Evolutionary conservation across 2,113 vertebrate species (phyloP).

Genomic region (Cephalopholis sonnerati): DNA sequence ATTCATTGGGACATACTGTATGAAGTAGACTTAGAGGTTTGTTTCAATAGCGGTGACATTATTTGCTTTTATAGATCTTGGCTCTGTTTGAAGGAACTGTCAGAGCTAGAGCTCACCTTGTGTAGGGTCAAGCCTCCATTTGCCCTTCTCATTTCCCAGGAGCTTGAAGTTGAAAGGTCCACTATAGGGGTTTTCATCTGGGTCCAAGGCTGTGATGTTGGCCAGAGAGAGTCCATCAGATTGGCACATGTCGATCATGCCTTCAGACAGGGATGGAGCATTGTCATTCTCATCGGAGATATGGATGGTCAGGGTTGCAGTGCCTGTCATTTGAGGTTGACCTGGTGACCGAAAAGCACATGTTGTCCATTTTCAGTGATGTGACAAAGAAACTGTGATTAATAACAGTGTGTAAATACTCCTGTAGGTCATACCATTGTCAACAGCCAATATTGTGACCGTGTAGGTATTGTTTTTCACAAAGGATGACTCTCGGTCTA

Average conservation of each 20-base stretch:
- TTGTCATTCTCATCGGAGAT: slow-evolving; percentile 69
- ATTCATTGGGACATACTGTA: background rate
- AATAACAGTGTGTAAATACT: background rate
- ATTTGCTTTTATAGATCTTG: background rate
- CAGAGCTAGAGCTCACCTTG: slow-evolving; percentile 34
- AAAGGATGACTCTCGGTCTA: slow-evolving; percentile 79
- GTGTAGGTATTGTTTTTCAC: slow-evolving; percentile 69
- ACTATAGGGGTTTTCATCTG: slow-evolving; percentile 48
- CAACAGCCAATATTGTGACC: slow-evolving; percentile 67
- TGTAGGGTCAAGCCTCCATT: slow-evolving; percentile 55
- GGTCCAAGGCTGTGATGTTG: slow-evolving; percentile 59
- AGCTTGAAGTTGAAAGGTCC: slow-evolving; percentile 72
- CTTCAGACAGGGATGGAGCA: background rate
- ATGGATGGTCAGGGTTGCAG: slow-evolving; percentile 59
- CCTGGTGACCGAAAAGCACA: slow-evolving; percentile 63
- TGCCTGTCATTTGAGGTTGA: slow-evolving; percentile 69
- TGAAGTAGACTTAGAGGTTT: background rate
- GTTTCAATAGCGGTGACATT: background rate
- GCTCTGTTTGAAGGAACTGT: background rate
- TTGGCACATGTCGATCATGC: slow-evolving; percentile 58
- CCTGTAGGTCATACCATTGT: slow-evolving; percentile 71
- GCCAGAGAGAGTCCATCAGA: slow-evolving; percentile 10
- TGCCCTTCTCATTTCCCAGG: slow-evolving; percentile 47
- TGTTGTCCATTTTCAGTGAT: background rate
- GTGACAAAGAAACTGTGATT: background rate